Percentiles rank a stretch among this genome's conserved stretches.
Evolutionary conservation across 2,797 vertebrate genomes (phyloP).

Genomic region (Eulemur coronatus): DNA sequence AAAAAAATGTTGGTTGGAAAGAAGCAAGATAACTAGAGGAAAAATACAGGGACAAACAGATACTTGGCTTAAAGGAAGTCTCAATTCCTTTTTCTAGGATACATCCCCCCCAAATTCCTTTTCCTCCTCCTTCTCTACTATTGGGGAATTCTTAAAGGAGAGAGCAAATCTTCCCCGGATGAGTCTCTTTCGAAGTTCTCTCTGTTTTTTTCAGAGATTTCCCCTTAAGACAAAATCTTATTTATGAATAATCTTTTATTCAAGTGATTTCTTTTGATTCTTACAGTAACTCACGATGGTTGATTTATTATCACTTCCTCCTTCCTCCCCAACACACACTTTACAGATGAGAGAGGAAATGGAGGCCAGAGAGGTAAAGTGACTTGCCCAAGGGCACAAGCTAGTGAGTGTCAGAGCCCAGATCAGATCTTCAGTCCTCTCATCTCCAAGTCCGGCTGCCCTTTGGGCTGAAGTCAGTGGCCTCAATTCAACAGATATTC

Average conservation of each 20-base stretch:
- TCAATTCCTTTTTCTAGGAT: neutral
- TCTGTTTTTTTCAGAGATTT: neutral
- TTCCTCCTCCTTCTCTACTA: neutral
- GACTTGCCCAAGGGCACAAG: conserved; percentile 11
- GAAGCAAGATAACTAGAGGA: conserved; percentile 53
- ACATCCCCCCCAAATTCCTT: neutral
- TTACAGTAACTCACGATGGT: neutral
- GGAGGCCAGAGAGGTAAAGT: neutral
- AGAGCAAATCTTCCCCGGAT: neutral
- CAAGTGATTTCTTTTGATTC: neutral
- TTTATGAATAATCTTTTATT: conserved; percentile 16
- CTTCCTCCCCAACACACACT: neutral
- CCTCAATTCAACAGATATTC: neutral
- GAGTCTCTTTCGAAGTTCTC: neutral
- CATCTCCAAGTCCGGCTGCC: neutral
- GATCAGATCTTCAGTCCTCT: neutral
- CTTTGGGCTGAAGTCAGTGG: neutral
- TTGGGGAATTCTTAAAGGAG: neutral
- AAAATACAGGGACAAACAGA: conserved; percentile 70
- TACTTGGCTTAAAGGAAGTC: conserved; percentile 49
- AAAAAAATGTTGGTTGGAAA: conserved; percentile 42
- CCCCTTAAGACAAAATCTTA: neutral
- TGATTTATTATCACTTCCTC: neutral
- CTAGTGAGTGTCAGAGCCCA: neutral
- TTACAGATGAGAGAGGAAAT: neutral